A percentile compares a stretch with the other conserved stretches of the same genome.
These are phyloP conservation scores for Acanthosepion esculentum DNA, from an alignment of 2,888 invertebrate genomes.

Conservation along the genomic window DNA sequence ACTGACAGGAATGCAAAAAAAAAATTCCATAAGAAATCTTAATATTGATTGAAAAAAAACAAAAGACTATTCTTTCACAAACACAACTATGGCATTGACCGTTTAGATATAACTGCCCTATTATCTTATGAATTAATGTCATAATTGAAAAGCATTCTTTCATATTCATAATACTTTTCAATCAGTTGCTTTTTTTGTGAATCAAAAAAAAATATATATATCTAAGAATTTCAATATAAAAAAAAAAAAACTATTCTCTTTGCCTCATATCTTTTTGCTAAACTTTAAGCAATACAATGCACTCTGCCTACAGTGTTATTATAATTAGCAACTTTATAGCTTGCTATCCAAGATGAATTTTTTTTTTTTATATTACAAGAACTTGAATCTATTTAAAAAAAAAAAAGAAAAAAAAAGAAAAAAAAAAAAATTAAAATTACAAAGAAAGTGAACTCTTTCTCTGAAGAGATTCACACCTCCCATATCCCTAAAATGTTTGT, in stretches of 20 bases:
- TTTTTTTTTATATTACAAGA: constrained; percentile 1
- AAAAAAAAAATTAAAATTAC: too few species aligned
- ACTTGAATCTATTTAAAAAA: not conserved
- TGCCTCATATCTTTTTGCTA: not conserved
- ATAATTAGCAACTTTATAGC: constrained; percentile 25
- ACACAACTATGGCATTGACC: not conserved
- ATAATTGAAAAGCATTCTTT: not conserved
- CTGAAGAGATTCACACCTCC: not conserved
- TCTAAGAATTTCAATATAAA: constrained; percentile 20
- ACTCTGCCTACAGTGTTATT: not conserved
- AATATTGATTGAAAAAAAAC: not conserved
- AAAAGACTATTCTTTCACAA: not conserved
- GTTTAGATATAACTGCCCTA: not conserved
- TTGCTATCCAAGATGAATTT: not conserved
- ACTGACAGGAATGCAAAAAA: not conserved
- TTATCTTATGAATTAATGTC: not conserved
- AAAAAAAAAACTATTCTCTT: not conserved
- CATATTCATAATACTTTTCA: not conserved
- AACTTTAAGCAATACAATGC: not conserved
- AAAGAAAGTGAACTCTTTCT: not conserved
- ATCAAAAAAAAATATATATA: not conserved
- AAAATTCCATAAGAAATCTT: not conserved
- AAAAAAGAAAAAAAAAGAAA: not conserved
- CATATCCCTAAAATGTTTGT: not conserved
- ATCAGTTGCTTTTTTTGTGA: constrained; percentile 19